A percentile compares a stretch with the other conserved stretches of the same genome.
phyloP scores from a whole-genome alignment of 2,888 invertebrate species.

The Hyposoter dolosus region DNA sequence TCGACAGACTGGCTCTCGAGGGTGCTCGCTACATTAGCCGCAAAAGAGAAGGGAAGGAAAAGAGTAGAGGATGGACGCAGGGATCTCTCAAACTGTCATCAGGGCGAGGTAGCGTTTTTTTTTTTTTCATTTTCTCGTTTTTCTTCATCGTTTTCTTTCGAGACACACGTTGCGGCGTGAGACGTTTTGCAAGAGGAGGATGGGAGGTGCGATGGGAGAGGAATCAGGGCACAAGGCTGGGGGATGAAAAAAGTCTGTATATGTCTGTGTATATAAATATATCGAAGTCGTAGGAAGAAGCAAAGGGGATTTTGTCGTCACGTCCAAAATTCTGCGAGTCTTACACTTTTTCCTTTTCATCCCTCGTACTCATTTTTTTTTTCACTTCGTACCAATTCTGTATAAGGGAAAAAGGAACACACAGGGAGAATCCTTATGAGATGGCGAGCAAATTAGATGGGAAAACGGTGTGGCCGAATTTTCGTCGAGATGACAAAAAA shows the following conservation, averaged over 20 bases:
- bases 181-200: constrained; percentile 38
- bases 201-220: constrained; percentile 30
- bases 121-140: constrained; percentile 15
- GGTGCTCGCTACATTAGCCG: constrained; percentile 77
- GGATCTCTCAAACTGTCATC: constrained; percentile 81
- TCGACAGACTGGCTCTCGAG: constrained; percentile 63
- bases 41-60: constrained; percentile 69
- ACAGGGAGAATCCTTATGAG: not conserved
- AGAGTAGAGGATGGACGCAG: constrained; percentile 57
- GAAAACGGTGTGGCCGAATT: not conserved
- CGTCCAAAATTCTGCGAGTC: constrained; percentile 55
- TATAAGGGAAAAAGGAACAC: not conserved
- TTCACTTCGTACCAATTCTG: not conserved
- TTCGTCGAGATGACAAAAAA: not conserved
- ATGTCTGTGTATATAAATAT: constrained; percentile 5
- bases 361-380: constrained; percentile 9
- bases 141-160: constrained; percentile 17
- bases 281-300: constrained; percentile 16
- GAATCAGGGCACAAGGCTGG: constrained; percentile 34
- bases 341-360: constrained; percentile 20
- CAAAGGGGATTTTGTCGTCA: constrained; percentile 50
- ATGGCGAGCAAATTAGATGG: not conserved
- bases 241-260: constrained; percentile 31
- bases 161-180: constrained; percentile 52
- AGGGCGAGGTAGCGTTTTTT: constrained; percentile 73